Percentiles rank a stretch among this genome's conserved stretches.
Evolutionary conservation across 2,113 vertebrate species (phyloP).

Genomic region (Crotophaga sulcirostris): DNA sequence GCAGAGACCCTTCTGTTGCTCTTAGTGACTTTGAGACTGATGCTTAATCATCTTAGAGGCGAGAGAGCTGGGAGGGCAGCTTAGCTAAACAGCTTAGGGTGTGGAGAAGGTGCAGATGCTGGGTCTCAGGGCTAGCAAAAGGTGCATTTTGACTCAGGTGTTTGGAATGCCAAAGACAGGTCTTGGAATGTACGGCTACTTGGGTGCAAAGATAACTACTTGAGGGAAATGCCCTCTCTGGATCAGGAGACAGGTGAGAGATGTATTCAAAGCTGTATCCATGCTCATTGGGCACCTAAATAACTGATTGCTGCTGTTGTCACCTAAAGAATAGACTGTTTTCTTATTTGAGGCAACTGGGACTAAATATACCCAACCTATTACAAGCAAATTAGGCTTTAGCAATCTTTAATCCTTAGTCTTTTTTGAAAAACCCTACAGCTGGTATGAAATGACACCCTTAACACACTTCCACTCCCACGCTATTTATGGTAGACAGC

Average conservation of each 20-base stretch:
- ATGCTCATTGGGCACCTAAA: rapidly evolving
- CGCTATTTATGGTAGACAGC: background rate
- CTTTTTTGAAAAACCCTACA: background rate
- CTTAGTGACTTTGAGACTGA: background rate
- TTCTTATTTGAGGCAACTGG: background rate
- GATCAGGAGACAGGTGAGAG: background rate
- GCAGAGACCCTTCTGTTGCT: background rate
- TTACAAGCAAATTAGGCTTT: background rate
- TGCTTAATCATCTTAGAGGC: rapidly evolving
- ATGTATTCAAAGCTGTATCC: background rate
- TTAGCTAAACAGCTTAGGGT: background rate
- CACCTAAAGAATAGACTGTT: background rate
- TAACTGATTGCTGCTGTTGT: background rate
- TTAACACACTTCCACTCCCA: background rate
- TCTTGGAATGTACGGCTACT: background rate
- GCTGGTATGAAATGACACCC: background rate
- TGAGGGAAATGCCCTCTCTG: background rate
- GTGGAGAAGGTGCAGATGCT: background rate
- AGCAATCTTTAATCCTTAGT: background rate
- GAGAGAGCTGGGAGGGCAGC: background rate
- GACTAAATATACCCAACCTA: background rate
- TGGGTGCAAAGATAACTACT: background rate
- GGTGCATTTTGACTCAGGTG: rapidly evolving
- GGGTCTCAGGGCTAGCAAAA: background rate
- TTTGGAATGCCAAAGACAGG: background rate